Evolutionary conservation across 2,113 vertebrate genomes (phyloP).

Genomic region (Podocnemis expansa): DNA sequence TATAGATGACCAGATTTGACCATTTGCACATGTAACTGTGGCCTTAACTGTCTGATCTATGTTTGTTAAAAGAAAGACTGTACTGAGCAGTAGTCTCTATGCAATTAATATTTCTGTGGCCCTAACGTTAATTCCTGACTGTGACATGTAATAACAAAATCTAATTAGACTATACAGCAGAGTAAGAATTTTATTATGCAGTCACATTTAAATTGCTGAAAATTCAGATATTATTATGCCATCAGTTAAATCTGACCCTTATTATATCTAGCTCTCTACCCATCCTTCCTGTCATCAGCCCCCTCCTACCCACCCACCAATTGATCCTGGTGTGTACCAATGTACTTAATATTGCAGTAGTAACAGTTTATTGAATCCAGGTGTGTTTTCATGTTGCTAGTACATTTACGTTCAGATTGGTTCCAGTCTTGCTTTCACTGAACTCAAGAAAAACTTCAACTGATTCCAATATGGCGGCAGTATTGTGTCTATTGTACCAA

Average conservation of each 20-base stretch:
- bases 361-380: not conserved
- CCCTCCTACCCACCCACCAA: no score
- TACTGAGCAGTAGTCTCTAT: not conserved
- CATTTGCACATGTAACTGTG: not conserved
- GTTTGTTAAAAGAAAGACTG: not conserved
- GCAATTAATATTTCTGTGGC: not conserved
- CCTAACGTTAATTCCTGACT: not conserved
- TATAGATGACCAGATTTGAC: not conserved
- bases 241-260: not conserved
- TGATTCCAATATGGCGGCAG: not conserved
- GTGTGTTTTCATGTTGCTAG: not conserved
- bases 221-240: not conserved
- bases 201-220: not conserved
- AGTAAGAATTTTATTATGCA: not conserved
- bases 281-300: not conserved
- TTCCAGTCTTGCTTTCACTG: fast-evolving
- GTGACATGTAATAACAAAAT: not conserved
- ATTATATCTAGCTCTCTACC: not conserved
- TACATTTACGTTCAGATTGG: no score
- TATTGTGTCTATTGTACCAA: not conserved
- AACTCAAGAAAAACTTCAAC: fast-evolving
- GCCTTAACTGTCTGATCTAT: not conserved
- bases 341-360: fast-evolving
- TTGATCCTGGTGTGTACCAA: not conserved
- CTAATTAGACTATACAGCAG: not conserved